Conservation (phyloP, 2,888 invertebrate genomes). For the Abrostola tripartita region DNA sequence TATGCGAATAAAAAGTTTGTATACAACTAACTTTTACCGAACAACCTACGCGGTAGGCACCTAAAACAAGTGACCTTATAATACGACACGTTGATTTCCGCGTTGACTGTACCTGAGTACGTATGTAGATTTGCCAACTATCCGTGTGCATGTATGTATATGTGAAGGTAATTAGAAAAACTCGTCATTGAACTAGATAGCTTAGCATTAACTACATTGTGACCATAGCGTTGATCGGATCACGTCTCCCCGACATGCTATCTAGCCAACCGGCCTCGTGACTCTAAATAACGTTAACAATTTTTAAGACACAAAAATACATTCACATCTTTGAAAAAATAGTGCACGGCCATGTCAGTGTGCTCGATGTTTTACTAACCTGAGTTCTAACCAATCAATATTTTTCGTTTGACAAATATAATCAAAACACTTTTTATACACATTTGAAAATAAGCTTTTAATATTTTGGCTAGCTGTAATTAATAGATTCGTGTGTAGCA, state of each 20-base stretch:
- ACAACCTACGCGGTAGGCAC: conserved; percentile 38
- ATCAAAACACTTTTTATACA: no score
- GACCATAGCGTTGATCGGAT: conserved; percentile 26
- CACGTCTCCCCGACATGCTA: conserved; percentile 36
- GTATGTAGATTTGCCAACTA: conserved; percentile 16
- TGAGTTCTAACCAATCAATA: neutral
- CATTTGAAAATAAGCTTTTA: no score
- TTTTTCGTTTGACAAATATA: neutral
- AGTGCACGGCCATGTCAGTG: conserved; percentile 14
- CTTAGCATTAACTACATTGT: conserved; percentile 39
- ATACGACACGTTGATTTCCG: conserved; percentile 59
- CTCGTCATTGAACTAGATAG: conserved; percentile 57
- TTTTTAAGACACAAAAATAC: conserved; percentile 12
- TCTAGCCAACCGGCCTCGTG: conserved; percentile 18
- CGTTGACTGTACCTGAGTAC: conserved; percentile 40
- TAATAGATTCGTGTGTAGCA: no score
- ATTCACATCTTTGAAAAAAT: conserved; percentile 20
- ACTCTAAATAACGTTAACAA: conserved; percentile 9
- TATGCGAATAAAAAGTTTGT: neutral
- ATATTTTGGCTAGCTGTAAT: no score
- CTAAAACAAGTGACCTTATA: conserved; percentile 70
- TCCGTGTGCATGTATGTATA: conserved; percentile 10
- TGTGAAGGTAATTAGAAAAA: conserved; percentile 55
- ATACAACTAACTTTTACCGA: conserved; percentile 43
- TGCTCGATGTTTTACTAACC: conserved; percentile 1